These are phyloP conservation scores for Nothobranchius furzeri DNA, from an alignment of 2,113 vertebrate genomes.

Conservation along the genomic window DNA sequence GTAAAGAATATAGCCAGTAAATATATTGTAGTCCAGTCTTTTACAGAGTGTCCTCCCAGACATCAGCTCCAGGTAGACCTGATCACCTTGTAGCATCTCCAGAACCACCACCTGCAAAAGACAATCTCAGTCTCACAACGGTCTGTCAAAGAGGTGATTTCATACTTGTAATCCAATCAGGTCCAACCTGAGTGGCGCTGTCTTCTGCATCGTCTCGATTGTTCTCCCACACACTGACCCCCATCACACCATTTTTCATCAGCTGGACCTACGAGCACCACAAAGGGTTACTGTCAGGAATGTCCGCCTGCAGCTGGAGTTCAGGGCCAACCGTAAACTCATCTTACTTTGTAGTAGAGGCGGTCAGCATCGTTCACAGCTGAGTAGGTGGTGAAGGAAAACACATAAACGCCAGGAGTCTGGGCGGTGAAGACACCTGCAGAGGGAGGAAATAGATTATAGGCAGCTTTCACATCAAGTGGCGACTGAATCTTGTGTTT, in stretches of 20 bases:
- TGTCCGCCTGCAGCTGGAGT: too few species aligned
- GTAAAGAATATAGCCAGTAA: slow-evolving; percentile 77
- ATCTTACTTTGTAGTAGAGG: slow-evolving; percentile 69
- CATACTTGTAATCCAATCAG: too few species aligned
- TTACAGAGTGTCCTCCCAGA: slow-evolving; percentile 69
- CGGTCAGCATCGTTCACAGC: slow-evolving; percentile 4
- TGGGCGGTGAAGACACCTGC: slow-evolving; percentile 75
- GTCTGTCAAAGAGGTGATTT: background rate
- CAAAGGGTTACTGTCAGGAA: background rate
- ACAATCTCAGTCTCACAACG: background rate
- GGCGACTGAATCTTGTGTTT: background rate
- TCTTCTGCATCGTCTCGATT: slow-evolving; percentile 75
- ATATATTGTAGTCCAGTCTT: slow-evolving; percentile 52
- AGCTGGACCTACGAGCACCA: slow-evolving; percentile 55
- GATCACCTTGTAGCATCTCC: slow-evolving; percentile 59
- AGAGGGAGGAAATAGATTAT: background rate
- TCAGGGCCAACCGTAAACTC: background rate
- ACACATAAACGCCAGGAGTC: slow-evolving; percentile 60
- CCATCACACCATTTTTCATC: slow-evolving; percentile 43
- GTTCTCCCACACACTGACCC: slow-evolving; percentile 67
- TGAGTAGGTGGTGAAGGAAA: slow-evolving; percentile 70
- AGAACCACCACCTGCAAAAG: slow-evolving; percentile 56
- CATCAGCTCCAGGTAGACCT: slow-evolving; percentile 71
- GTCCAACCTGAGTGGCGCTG: slow-evolving; percentile 64
- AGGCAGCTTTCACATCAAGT: background rate